A percentile compares a stretch with the other conserved stretches of the same genome.
phyloP scores from a whole-genome alignment of 2,888 invertebrate genomes.

The Myopa testacea region DNA sequence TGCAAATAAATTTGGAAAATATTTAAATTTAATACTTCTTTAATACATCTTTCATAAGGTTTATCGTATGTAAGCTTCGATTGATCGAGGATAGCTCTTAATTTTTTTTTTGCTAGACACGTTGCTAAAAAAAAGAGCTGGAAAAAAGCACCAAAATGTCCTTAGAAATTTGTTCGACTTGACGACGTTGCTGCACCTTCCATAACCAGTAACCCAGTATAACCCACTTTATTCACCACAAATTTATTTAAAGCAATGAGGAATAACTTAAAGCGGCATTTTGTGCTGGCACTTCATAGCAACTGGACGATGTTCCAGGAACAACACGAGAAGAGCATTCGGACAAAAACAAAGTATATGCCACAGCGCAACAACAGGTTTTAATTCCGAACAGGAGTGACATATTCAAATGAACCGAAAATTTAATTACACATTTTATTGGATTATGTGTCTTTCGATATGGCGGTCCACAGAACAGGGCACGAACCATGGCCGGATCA shows the following conservation, averaged over 20 bases:
- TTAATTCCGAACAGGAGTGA: constrained; percentile 55
- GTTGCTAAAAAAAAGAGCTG: no score
- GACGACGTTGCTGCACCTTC: no score
- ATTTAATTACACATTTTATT: constrained; percentile 69
- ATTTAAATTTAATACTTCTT: not conserved
- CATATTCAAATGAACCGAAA: constrained; percentile 68
- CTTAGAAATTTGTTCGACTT: not conserved
- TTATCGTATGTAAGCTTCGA: no score
- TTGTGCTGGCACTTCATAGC: not conserved
- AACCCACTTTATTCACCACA: not conserved
- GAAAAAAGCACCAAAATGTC: not conserved
- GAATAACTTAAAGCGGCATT: not conserved
- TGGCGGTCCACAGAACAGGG: not conserved
- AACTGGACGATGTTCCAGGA: not conserved
- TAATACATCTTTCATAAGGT: no score
- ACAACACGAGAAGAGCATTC: not conserved
- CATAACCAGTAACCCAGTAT: not conserved
- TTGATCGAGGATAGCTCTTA: no score
- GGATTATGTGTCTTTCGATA: constrained; percentile 59
- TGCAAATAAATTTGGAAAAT: not conserved
- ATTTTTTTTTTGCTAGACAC: no score
- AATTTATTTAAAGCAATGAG: not conserved
- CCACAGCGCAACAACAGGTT: constrained; percentile 40
- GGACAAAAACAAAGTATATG: constrained; percentile 15
- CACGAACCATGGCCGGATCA: not conserved